phyloP scores from a whole-genome alignment of 2,797 vertebrate species.

The Tapera naevia region DNA sequence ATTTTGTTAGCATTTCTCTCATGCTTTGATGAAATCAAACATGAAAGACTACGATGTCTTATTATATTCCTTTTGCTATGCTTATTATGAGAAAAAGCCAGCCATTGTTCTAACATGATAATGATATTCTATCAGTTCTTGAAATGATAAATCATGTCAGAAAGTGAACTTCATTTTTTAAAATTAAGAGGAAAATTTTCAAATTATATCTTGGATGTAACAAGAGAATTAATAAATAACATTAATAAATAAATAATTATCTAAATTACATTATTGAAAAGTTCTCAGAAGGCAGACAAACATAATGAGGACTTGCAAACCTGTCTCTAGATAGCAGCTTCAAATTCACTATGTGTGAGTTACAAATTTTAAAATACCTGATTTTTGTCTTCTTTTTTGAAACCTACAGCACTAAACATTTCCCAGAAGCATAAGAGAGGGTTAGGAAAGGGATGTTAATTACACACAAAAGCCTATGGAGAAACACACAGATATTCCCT shows the following conservation, averaged over 20 bases:
- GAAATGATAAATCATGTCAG: conserved; percentile 15
- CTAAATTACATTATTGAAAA: not conserved
- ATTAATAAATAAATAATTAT: conserved; percentile 6
- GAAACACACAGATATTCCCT: not conserved
- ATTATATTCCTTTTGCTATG: not conserved
- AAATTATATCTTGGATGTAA: not conserved
- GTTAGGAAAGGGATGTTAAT: not conserved
- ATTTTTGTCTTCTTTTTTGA: not conserved
- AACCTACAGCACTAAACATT: not conserved
- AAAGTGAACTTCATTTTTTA: conserved; percentile 30
- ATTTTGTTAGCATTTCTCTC: not conserved
- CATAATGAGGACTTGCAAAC: not conserved
- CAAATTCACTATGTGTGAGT: not conserved
- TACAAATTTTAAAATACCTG: not conserved
- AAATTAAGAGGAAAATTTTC: conserved; percentile 28
- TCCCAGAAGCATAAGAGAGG: not conserved
- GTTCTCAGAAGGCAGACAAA: not conserved
- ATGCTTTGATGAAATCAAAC: not conserved
- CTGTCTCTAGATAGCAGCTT: not conserved
- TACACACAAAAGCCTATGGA: not conserved
- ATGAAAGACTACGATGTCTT: not conserved
- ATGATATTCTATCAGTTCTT: not conserved
- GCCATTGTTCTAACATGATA: not conserved
- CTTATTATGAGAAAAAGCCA: conserved; percentile 1
- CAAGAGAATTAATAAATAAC: conserved; percentile 8